These are phyloP conservation scores for Drosophila suzukii DNA, from an alignment of 1,140 invertebrate genomes.

Conservation along the genomic window DNA sequence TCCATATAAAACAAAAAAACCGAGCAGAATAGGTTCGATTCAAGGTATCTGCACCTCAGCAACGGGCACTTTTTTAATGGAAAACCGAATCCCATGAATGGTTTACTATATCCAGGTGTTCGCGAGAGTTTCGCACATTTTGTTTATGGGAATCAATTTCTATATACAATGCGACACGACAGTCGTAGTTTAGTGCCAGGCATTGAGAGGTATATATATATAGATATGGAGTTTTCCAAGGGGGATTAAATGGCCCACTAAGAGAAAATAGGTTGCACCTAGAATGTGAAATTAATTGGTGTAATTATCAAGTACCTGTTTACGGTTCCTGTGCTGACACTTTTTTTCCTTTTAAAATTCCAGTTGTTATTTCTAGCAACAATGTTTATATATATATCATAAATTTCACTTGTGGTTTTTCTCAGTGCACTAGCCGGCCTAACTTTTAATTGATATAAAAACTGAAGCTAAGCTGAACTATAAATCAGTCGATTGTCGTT, in stretches of 20 bases:
- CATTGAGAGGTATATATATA: conserved; percentile 1
- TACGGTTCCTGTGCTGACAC: no score
- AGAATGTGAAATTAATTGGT: background rate
- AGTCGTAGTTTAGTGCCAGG: conserved; percentile 19
- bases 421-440: background rate
- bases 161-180: conserved; percentile 3
- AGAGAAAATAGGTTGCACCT: background rate
- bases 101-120: conserved; percentile 17
- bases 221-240: background rate
- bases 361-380: background rate
- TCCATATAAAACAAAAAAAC: background rate
- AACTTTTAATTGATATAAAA: conserved; percentile 21
- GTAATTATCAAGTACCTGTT: background rate
- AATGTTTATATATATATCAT: no score
- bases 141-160: conserved; percentile 33
- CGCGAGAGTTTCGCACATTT: conserved; percentile 4
- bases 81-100: conserved; percentile 12
- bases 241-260: background rate
- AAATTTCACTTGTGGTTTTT: background rate
- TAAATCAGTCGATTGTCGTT: conserved; percentile 15
- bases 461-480: background rate
- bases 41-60: background rate
- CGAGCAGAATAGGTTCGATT: background rate
- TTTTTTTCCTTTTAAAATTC: background rate
- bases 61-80: background rate